Evolutionary conservation across 2,797 vertebrate species (phyloP), one percentile per base, ranked within the genome.

Genomic region (Aulostomus chinensis): DNA sequence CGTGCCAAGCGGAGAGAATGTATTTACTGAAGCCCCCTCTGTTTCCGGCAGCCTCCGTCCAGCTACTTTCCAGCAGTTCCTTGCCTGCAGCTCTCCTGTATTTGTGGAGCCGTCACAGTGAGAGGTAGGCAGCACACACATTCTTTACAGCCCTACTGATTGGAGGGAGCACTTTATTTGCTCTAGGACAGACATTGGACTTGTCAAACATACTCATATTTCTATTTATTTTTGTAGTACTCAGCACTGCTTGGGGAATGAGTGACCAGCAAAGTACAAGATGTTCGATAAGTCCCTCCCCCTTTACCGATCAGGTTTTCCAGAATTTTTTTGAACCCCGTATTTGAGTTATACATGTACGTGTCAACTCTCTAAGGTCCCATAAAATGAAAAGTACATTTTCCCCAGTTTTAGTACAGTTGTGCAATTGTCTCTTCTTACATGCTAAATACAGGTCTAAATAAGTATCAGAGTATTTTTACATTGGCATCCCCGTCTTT

Each of bases 71-170:
- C 74, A 70, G 4, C 52, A 33, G 40, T 58, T 70, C 55, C 54
- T 76, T 59, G 68, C 77, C 77, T 53, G 60, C 76, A 76, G 79
- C 81, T 76, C 68, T 70, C 7, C 64, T 78, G 68, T 85, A 79
- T 87, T 86, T 86, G 81, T 88, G 84, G 80, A 88, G 79, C 77
- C 80, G 0, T 78, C 79, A 41, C 81, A 83, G 81, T 78, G 50
- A 78, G 75, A 58, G 76, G 73, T 78, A 68, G 34, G 68, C 63
- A 83, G 77, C 78, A 80, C 76, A 62, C 63, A 65, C 70, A 76
- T 73, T 84, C 76, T 86, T 84, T 58, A 71, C 58, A 64, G 66
- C 29, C 60, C 66, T 14, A 51, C 73, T 84, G 83, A 87, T 80
- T 79, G 59, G 69, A 68, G 56, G 0, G 18, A 69, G 41, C 43